phyloP scores from a whole-genome alignment of 2,888 invertebrate species.

The Erynnis tages region DNA sequence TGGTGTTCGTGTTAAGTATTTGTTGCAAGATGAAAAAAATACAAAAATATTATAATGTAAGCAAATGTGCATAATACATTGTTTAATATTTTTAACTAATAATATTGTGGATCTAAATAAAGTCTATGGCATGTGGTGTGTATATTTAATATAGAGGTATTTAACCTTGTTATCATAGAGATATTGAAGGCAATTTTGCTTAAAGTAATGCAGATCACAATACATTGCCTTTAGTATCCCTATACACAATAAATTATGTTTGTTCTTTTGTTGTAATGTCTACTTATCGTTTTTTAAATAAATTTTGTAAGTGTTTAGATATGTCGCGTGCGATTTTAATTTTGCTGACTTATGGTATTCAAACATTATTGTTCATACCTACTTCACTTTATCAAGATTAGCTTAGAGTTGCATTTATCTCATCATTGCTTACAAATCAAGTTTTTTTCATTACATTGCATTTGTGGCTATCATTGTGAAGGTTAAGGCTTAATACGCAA shows the following conservation, averaged over 20 bases:
- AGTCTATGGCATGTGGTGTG: conserved; percentile 39
- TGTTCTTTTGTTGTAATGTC: conserved; percentile 15
- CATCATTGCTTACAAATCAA: too few relatives aligned
- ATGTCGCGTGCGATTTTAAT: conserved; percentile 7
- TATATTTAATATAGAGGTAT: conserved; percentile 39
- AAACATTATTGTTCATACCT: conserved; percentile 18
- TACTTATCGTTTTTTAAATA: conserved; percentile 16
- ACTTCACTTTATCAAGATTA: too few relatives aligned
- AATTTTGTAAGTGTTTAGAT: conserved; percentile 20
- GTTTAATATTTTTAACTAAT: conserved; percentile 41
- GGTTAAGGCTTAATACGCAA: too few relatives aligned
- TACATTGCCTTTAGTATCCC: conserved; percentile 9
- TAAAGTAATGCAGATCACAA: conserved; percentile 11
- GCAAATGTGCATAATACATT: conserved; percentile 60
- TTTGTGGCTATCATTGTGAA: too few relatives aligned
- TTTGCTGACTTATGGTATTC: conserved; percentile 10
- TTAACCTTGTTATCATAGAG: conserved; percentile 38
- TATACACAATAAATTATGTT: conserved; percentile 15
- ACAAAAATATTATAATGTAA: conserved; percentile 39
- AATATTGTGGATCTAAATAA: conserved; percentile 39
- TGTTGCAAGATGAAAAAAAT: conserved; percentile 47
- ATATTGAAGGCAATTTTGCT: conserved; percentile 13
- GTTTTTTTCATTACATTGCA: too few relatives aligned
- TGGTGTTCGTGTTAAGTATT: conserved; percentile 28
- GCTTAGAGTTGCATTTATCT: too few relatives aligned